phyloP scores from a whole-genome alignment of 2,113 vertebrate genomes.

The Myrmecobius fasciatus region DNA sequence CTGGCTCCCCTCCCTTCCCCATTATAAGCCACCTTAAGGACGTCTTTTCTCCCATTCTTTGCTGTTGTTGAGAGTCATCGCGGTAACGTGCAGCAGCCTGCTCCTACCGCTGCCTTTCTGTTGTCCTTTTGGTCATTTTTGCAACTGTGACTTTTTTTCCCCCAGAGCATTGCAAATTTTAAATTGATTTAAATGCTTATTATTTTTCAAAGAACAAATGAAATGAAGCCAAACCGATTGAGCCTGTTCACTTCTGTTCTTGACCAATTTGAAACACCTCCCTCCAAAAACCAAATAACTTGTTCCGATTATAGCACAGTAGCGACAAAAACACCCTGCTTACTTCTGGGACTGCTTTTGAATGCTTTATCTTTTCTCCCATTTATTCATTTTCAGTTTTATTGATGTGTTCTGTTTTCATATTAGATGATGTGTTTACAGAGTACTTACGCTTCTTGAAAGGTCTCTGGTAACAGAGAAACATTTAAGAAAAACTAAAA shows the following conservation, averaged over 20 bases:
- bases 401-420: background rate
- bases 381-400: background rate
- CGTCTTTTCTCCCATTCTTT: background rate
- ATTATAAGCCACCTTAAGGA: background rate
- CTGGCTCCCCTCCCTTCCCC: background rate
- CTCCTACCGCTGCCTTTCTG: background rate
- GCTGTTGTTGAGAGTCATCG: background rate
- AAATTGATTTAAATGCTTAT: background rate
- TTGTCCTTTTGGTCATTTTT: background rate
- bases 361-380: background rate
- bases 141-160: background rate
- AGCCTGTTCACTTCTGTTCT: background rate
- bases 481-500: background rate
- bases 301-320: background rate
- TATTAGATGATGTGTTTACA: background rate
- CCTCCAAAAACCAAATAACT: no score
- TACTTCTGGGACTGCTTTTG: background rate
- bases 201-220: background rate
- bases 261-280: background rate
- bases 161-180: background rate
- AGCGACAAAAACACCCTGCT: background rate
- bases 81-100: background rate
- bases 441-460: background rate
- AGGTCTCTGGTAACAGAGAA: background rate
- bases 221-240: background rate